Base-by-base conservation (phyloP, 2,888 invertebrate genomes). In the Cyaniris semiargus region DNA sequence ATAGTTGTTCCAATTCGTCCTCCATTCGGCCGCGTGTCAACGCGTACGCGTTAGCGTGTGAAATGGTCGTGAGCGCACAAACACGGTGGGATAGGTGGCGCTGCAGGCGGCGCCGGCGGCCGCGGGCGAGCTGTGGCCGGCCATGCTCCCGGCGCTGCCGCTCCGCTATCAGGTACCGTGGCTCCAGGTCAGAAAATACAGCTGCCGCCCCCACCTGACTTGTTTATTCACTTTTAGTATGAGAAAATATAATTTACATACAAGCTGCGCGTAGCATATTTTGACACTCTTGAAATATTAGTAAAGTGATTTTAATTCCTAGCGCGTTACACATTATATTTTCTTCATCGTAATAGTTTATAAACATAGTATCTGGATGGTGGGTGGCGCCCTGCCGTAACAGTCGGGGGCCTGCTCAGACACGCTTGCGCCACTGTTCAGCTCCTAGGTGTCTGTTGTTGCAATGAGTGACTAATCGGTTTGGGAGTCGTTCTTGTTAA, bases 151-250 rank as follows among this genome's bases (percentile, higher is more conserved):
- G 80, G 83, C 89, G 80, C 85, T 90, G 84, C 87, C 89, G 79
- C 84, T 90, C 84, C 87, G 91, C 83, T 91, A 90, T 85, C 91
- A 90, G 91, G 91, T 91, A 89, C 82, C 80, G 66, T 48, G 53
- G 56, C 66, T 66, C 13, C 74, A 74, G 74, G 74, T 74, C 74
- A 74, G 74, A 74, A 48, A 27, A 48, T 74, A 53, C 27, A 27
- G 44, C 53, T 74, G 70, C 71, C 38, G 75, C 56, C 66, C 48
- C n/a, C 58, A 71, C 48, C 56, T 58, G 44, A 27, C 13, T 4
- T 53, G 23, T 27, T 74, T 74, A 74, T 48, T 18, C 71, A 71
- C 34, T 44, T 48, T 74, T 74, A 27, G 53, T 48, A 27, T 23
- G 48, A 53, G 74, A 48, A 53, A 74, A 74, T 74, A 74, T 74